Base-by-base conservation (phyloP, 2,888 invertebrate species). In the Acrobasis consociella region DNA sequence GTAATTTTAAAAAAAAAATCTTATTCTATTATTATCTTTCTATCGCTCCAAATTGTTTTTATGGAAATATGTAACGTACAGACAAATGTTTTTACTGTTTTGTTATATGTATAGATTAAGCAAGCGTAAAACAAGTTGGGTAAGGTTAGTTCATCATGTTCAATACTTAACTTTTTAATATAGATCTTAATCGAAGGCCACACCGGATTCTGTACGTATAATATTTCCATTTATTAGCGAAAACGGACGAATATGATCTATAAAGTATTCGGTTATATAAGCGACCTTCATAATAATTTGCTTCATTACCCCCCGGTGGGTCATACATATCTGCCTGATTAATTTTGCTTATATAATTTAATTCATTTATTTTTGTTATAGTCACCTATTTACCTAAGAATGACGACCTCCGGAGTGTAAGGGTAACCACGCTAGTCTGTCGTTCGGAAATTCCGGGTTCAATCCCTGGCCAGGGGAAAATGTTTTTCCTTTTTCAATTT, bases 171-270 rank as follows among this genome's bases (percentile, higher is more conserved):
- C 13, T 42, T 46, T 46, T 46, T 46, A 46, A 46, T 46, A 46
- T n/a, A 46, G 46, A 46, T 46, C 13, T 11, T 52, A 56, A 42
- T 56, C 42, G 16, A 55, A 56, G 17, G 17, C 17, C 42, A 42
- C 17, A 17, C 56, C 56, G 22, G 56, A 56, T 42, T 56, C n/a
- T 42, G 56, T 22, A 11, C 9, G 56, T 56, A 56, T 56, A 56
- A 56, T 56, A 56, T 56, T 10, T 56, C 42, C 39, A 56, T 56
- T 56, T 56, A 56, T 42, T 56, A 56, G 22, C 46, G 42, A 62
- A 62, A 56, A 50, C 16, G 51, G 22, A 62, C 50, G 17, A 50
- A 49, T 42, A 37, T 42, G 2, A 52, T 13, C 17, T 38, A 22
- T 17, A 56, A n/a, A 22, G 5, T 56, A 56, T 56, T 42, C 55